Conservation (phyloP, 1,140 invertebrate genomes). For the Listronotus oregonensis region DNA sequence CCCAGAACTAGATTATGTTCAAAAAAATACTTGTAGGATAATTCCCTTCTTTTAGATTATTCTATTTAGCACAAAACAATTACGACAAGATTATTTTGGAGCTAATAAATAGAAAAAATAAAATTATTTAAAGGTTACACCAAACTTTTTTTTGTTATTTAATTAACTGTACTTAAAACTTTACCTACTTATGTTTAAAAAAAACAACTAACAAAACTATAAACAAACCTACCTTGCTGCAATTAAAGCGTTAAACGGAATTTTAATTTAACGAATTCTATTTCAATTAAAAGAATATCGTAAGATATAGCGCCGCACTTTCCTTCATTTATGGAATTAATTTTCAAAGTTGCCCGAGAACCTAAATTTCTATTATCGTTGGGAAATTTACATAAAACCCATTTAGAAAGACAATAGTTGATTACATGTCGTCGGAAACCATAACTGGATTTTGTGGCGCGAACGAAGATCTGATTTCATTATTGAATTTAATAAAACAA, state of each 20-base stretch:
- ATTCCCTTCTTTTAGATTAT: too few relatives aligned
- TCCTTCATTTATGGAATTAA: conserved; percentile 31
- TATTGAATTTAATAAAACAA: conserved; percentile 18
- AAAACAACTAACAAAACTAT: background rate
- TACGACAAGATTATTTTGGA: too few relatives aligned
- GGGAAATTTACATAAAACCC: conserved; percentile 38
- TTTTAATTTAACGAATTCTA: background rate
- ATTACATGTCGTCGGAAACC: conserved; percentile 35
- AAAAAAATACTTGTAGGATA: too few relatives aligned
- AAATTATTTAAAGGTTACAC: too few relatives aligned
- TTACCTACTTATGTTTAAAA: too few relatives aligned
- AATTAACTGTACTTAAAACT: too few relatives aligned
- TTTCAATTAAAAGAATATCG: conserved; percentile 6
- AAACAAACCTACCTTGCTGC: background rate
- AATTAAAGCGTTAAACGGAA: background rate
- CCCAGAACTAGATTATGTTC: too few relatives aligned
- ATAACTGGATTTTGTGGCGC: conserved; percentile 28
- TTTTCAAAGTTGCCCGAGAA: conserved; percentile 29
- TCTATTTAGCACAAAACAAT: too few relatives aligned
- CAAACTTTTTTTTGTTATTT: too few relatives aligned
- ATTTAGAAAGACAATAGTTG: conserved; percentile 39
- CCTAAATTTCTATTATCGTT: conserved; percentile 35
- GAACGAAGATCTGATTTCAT: conserved; percentile 32
- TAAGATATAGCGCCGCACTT: conserved; percentile 15
- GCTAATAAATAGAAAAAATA: too few relatives aligned